phyloP scores from a whole-genome alignment of 2,797 vertebrate genomes.

The Peromyscus nudipes region DNA sequence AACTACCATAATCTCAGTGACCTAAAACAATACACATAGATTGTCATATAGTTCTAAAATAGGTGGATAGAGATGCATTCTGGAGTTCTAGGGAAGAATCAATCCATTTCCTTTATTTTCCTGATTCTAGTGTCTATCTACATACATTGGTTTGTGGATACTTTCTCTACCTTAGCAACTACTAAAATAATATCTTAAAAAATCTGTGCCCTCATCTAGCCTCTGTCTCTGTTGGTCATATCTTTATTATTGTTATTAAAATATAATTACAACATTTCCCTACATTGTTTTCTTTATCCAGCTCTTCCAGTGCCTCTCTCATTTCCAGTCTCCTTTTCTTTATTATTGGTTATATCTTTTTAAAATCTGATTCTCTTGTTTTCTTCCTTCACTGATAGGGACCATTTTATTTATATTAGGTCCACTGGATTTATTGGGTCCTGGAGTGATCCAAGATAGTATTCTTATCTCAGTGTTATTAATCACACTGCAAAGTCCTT shows the following conservation, averaged over 20 bases:
- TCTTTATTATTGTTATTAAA: neutral
- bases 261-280: neutral
- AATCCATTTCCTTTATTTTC: neutral
- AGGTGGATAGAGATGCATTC: neutral
- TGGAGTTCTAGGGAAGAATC: neutral
- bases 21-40: neutral
- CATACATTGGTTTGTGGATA: neutral
- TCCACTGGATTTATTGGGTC: neutral
- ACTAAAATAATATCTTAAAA: neutral
- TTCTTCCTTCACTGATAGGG: neutral
- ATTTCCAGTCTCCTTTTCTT: neutral
- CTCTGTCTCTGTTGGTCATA: no score
- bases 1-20: neutral
- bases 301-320: neutral
- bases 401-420: neutral
- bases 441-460: neutral
- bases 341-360: neutral
- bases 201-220: neutral
- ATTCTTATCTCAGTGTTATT: neutral
- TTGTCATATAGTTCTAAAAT: neutral
- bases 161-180: neutral
- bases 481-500: neutral
- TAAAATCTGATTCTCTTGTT: neutral
- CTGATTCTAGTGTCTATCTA: neutral
- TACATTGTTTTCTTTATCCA: neutral